Conservation (phyloP, 1,140 invertebrate species). For the Drosophila sp. region DNA sequence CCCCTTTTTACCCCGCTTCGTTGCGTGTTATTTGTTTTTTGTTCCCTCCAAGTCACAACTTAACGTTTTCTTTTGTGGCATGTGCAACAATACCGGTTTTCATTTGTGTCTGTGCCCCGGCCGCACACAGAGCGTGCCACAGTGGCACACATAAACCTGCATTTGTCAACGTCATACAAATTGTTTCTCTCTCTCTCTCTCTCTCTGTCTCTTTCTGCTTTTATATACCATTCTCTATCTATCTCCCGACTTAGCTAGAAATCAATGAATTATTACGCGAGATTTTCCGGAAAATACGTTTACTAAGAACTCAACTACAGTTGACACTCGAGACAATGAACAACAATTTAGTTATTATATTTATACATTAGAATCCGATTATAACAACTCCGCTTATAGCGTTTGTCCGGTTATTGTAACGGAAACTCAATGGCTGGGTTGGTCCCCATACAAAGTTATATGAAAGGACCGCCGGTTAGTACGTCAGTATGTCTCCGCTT, state of each 20-base stretch:
- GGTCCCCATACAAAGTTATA: no score
- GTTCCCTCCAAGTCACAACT: neutral
- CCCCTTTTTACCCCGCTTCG: no score
- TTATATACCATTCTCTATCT: neutral
- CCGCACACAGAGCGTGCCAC: constrained; percentile 33
- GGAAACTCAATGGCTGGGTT: no score
- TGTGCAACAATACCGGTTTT: constrained; percentile 38
- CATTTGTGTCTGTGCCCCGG: constrained; percentile 1
- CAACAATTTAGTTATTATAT: neutral
- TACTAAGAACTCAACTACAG: constrained; percentile 8
- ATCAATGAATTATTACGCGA: constrained; percentile 12
- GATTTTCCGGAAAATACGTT: neutral
- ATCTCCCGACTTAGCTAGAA: constrained; percentile 1
- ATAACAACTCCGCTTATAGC: no score
- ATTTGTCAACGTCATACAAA: constrained; percentile 10
- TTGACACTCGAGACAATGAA: neutral
- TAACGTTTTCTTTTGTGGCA: neutral
- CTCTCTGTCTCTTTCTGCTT: neutral
- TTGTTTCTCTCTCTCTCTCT: neutral
- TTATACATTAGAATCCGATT: no score
- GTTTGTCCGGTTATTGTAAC: no score
- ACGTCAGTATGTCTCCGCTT: no score
- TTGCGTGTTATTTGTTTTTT: no score
- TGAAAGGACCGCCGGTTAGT: no score
- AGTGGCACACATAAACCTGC: constrained; percentile 25